Base-by-base conservation (phyloP, 2,888 invertebrate species). In the Xanthia togata region DNA sequence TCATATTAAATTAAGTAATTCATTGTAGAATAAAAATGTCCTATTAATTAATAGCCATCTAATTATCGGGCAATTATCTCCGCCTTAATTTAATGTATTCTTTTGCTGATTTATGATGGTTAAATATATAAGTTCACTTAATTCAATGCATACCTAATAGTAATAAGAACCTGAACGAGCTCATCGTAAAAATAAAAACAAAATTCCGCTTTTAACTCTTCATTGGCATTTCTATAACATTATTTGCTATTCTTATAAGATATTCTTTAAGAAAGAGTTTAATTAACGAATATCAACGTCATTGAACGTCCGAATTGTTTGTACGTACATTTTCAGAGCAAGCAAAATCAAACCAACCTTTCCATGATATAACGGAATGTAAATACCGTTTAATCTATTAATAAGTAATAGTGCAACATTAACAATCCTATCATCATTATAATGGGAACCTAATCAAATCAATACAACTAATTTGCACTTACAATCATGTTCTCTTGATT, bases 401-500 rank as follows among this genome's bases (percentile, higher is more conserved):
- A 73, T 35, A 55, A 67, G 67, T 60, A 76, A 75, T 78, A 73
- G 76, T 35, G 50, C 50, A 78, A 63, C 74, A 86, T 83, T 71
- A 78, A 59, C 31, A n/a, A 62, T 65, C 65, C 69, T 59, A 67
- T 65, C 76, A 75, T 81, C 60, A 60, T 31, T 0, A 5, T 77
- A 85, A 85, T 81, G 62, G 69, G 31, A 3, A 60, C 41, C 53
- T 80, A 79, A 86, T 86, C 67, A 76, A 80, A 79, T 70, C 67
- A 84, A 88, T 86, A 70, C 73, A 60, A 80, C 78, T 82, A 81
- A 86, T 88, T 86, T 77, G 74, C 79, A 79, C 81, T 79, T 74
- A 68, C 68, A 78, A 76, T 70, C 57, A 63, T 70, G 72, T 71
- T 57, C 71, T 69, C 60, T 83, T 81, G 79, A 79, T 81, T 80